A percentile compares a stretch with the other conserved stretches of the same genome.
phyloP scores from a whole-genome alignment of 2,113 vertebrate species.

The Coreoperca whiteheadi region DNA sequence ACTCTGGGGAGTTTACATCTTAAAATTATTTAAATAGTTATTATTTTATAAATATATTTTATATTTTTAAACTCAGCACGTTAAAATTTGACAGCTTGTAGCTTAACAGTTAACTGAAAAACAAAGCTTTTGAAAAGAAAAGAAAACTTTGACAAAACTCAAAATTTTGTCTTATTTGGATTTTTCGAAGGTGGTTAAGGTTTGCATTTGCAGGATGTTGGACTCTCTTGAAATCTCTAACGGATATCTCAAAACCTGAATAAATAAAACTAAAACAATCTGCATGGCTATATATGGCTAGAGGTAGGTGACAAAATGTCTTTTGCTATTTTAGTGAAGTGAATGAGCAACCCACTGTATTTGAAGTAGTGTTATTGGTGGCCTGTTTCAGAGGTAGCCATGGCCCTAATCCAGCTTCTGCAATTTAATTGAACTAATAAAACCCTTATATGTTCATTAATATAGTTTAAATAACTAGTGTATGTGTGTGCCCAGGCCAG shows the following conservation, averaged over 20 bases:
- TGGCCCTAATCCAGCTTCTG: not conserved
- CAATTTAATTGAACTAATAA: not conserved
- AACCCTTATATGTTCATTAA: not conserved
- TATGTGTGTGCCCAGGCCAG: slow-evolving; percentile 71
- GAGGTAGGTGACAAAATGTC: not conserved
- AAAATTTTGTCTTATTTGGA: too few species aligned
- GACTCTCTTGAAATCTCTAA: not conserved
- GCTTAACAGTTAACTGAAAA: not conserved
- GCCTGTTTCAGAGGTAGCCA: not conserved
- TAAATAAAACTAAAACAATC: not conserved
- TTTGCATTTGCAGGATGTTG: not conserved
- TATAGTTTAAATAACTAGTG: not conserved
- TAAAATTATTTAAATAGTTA: not conserved
- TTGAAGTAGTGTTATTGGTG: not conserved
- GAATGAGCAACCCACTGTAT: not conserved
- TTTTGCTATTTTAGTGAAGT: not conserved
- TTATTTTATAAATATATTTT: too few species aligned
- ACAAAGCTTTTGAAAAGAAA: too few species aligned
- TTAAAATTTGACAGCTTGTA: not conserved
- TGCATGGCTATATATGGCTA: not conserved
- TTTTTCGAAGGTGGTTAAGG: too few species aligned
- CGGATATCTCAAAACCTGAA: not conserved
- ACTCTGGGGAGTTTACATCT: not conserved
- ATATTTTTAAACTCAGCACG: too few species aligned
- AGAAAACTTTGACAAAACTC: too few species aligned